phyloP scores from a whole-genome alignment of 2,888 invertebrate species.

The Orthosia gracilis region DNA sequence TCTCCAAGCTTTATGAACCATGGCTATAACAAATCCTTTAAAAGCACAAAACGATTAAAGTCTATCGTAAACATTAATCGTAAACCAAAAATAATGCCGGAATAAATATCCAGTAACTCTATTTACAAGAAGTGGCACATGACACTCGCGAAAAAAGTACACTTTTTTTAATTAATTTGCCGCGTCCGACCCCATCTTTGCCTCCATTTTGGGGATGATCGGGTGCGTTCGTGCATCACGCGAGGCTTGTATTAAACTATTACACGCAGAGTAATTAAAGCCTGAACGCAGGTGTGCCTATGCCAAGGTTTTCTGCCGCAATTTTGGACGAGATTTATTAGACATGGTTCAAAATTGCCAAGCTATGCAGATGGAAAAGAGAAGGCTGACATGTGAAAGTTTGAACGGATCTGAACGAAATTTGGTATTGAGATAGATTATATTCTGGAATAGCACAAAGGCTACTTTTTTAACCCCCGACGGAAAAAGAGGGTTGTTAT shows the following conservation, averaged over 20 bases:
- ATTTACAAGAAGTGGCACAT: conserved; percentile 56
- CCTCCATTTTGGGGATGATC: conserved; percentile 56
- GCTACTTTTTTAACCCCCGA: too few species aligned
- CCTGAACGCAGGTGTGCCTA: conserved; percentile 34
- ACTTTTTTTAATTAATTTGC: conserved; percentile 56
- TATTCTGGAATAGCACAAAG: too few species aligned
- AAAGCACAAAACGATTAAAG: conserved; percentile 15
- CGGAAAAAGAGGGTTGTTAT: too few species aligned
- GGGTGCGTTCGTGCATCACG: conserved; percentile 62
- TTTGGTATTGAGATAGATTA: too few species aligned
- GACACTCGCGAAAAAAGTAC: conserved; percentile 56
- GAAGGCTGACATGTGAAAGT: too few species aligned
- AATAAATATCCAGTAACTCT: conserved; percentile 30
- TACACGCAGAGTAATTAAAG: conserved; percentile 56
- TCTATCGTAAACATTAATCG: conserved; percentile 6
- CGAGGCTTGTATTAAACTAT: conserved; percentile 53
- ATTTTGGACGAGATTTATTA: conserved; percentile 33
- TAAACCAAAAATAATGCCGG: conserved; percentile 9
- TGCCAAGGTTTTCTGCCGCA: conserved; percentile 20
- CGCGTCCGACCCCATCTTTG: conserved; percentile 51
- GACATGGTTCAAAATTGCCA: not conserved
- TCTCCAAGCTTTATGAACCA: conserved; percentile 5
- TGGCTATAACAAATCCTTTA: conserved; percentile 3
- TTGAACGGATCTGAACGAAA: too few species aligned
- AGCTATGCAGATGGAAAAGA: not conserved